These are phyloP conservation scores for Scomber colias DNA, from an alignment of 2,113 vertebrate genomes.

Conservation along the genomic window DNA sequence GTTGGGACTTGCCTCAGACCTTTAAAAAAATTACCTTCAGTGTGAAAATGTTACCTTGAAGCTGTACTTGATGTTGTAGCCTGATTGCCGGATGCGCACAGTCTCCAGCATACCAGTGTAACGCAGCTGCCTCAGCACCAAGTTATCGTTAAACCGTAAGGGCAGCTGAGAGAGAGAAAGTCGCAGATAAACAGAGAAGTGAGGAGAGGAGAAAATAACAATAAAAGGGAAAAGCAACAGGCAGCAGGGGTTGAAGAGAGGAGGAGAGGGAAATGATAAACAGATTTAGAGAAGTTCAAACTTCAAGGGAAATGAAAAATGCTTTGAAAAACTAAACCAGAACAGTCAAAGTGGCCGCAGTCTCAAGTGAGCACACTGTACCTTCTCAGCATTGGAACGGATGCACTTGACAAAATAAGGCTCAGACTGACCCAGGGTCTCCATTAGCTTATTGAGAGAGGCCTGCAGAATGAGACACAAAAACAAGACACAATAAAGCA, in stretches of 20 bases:
- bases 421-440: constrained; percentile 96
- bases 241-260: constrained; percentile 40
- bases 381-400: constrained; percentile 98
- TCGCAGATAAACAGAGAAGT: neutral
- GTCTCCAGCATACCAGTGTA: constrained; percentile 99
- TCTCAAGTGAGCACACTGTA: constrained; percentile 65
- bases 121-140: constrained; percentile 96
- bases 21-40: neutral
- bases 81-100: constrained; percentile 95
- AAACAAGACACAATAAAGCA: neutral
- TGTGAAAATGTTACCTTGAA: constrained; percentile 89
- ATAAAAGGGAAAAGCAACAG: constrained; percentile 21
- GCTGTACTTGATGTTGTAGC: constrained; percentile 96
- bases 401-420: constrained; percentile 99
- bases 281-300: constrained; percentile 34
- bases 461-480: constrained; percentile 82
- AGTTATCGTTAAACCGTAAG: constrained; percentile 90
- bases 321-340: constrained; percentile 60
- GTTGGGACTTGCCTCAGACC: neutral
- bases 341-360: constrained; percentile 12
- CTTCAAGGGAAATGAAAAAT: constrained; percentile 53
- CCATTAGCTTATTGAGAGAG: constrained; percentile 97
- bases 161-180: constrained; percentile 86
- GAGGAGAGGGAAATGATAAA: constrained; percentile 47
- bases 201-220: constrained; percentile 49